phyloP scores from a whole-genome alignment of 2,888 invertebrate genomes.

The Orchestes rusci region DNA sequence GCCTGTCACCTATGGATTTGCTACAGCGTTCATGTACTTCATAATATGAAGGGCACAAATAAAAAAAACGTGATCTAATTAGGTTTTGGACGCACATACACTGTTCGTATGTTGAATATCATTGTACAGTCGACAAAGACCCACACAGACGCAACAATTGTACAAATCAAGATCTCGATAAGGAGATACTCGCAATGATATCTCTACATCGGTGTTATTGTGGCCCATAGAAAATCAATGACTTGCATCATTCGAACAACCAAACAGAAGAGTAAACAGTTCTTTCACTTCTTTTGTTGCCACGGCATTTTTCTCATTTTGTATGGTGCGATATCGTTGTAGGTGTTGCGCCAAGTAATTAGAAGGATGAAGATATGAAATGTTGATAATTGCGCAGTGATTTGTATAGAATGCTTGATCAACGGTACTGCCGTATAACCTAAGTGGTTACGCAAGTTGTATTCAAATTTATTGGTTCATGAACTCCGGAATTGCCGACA shows the following conservation, averaged over 20 bases:
- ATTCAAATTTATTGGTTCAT: conserved; percentile 10
- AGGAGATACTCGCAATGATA: conserved; percentile 33
- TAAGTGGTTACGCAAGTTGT: no score
- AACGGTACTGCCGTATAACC: no score
- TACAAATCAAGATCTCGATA: conserved; percentile 34
- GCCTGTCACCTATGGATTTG: conserved; percentile 41
- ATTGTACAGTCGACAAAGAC: no score
- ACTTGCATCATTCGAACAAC: conserved; percentile 27
- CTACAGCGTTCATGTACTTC: conserved; percentile 30
- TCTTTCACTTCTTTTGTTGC: conserved; percentile 28
- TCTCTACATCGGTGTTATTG: conserved; percentile 36
- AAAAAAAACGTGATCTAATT: no score
- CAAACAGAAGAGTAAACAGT: conserved; percentile 29
- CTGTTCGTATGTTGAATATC: no score
- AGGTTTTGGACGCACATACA: no score
- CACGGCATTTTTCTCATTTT: conserved; percentile 24
- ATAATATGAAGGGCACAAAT: no score
- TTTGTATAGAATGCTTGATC: no score
- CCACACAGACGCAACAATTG: conserved; percentile 15
- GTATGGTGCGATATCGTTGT: conserved; percentile 13
- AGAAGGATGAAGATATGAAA: no score
- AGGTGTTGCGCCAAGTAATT: no score
- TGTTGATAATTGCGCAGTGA: no score
- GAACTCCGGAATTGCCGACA: conserved; percentile 4
- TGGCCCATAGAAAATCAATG: no score